A percentile compares a stretch with the other conserved stretches of the same genome.
Evolutionary conservation across 1,140 invertebrate species (phyloP).

Genomic region (Cataglyphis hispanica): DNA sequence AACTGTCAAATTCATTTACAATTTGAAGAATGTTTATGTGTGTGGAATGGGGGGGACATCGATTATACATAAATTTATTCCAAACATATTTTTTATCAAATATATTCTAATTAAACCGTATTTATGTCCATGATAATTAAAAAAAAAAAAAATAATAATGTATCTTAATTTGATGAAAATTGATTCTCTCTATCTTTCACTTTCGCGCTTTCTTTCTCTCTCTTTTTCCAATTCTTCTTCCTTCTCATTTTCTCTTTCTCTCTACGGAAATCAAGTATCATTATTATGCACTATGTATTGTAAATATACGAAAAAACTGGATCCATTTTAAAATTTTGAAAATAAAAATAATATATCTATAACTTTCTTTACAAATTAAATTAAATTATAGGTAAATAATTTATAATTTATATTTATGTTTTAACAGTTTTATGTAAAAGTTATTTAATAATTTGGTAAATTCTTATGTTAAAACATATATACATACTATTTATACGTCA

Average conservation of each 20-base stretch:
- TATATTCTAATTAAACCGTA: not conserved
- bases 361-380: too few species aligned
- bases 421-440: not conserved
- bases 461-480: not conserved
- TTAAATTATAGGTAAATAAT: not conserved
- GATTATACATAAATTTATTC: not conserved
- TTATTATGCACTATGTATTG: too few species aligned
- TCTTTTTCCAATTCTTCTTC: too few species aligned
- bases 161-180: conserved; percentile 5
- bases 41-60: not conserved
- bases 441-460: conserved; percentile 40
- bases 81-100: not conserved
- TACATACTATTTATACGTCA: conserved; percentile 18
- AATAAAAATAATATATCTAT: too few species aligned
- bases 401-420: not conserved
- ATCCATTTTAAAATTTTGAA: too few species aligned
- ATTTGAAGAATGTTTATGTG: not conserved
- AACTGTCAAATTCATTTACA: conserved; percentile 17
- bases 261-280: too few species aligned
- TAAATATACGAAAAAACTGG: too few species aligned
- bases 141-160: not conserved
- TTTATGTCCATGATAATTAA: not conserved
- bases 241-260: too few species aligned
- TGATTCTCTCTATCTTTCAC: not conserved
- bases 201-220: too few species aligned